Conservation (phyloP, 2,113 vertebrate genomes). For the Sminthopsis crassicaudata region DNA sequence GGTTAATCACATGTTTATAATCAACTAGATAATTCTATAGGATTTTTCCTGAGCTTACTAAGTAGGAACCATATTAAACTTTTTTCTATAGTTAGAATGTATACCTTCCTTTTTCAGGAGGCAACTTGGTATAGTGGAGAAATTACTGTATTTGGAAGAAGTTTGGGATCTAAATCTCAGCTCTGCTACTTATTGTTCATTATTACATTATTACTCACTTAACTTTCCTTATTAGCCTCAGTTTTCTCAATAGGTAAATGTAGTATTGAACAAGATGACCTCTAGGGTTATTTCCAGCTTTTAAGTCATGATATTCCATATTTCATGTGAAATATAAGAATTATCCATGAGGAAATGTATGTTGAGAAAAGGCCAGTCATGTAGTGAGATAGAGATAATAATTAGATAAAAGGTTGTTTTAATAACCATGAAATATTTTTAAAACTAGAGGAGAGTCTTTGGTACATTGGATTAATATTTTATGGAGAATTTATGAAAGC, state of each 20-base stretch:
- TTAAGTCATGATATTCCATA: background rate
- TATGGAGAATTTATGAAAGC: background rate
- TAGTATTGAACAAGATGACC: background rate
- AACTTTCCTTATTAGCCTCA: background rate
- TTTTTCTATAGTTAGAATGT: slow-evolving; percentile 1
- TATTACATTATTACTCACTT: background rate
- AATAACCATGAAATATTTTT: background rate
- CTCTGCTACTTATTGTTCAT: background rate
- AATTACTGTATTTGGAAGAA: background rate
- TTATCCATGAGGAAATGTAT: background rate
- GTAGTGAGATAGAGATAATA: background rate
- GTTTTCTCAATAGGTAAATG: background rate
- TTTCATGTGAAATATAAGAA: background rate
- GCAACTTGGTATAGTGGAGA: background rate
- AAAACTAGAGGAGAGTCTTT: background rate
- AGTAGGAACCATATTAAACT: background rate
- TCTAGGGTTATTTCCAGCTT: background rate
- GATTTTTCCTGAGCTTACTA: background rate
- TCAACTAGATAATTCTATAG: slow-evolving; percentile 1
- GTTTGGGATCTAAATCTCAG: background rate
- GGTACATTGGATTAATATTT: background rate
- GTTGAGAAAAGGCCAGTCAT: background rate
- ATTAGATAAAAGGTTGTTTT: background rate
- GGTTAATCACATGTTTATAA: background rate
- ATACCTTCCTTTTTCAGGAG: background rate